These are phyloP conservation scores for Eretmochelys imbricata DNA, from an alignment of 2,113 vertebrate genomes.

Conservation along the genomic window DNA sequence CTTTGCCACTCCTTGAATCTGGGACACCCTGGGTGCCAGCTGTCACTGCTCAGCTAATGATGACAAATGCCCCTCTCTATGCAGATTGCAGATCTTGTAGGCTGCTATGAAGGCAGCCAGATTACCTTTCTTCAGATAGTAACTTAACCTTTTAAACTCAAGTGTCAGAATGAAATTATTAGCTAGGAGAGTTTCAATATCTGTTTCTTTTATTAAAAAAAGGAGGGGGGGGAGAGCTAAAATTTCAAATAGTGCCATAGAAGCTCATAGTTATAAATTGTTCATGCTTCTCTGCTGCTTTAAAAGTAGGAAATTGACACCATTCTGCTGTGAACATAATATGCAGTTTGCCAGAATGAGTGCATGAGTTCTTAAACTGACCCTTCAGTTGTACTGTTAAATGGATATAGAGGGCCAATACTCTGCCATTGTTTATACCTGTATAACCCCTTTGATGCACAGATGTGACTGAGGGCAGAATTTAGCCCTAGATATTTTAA, in stretches of 20 bases:
- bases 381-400: slow-evolving; percentile 10
- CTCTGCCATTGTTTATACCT: slow-evolving; percentile 35
- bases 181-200: slow-evolving; percentile 71
- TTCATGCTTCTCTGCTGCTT: slow-evolving; percentile 50
- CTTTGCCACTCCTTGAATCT: slow-evolving; percentile 92
- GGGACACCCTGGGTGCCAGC: slow-evolving; percentile 96
- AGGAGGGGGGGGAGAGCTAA: not conserved
- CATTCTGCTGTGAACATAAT: slow-evolving; percentile 2
- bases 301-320: slow-evolving; percentile 52
- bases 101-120: slow-evolving; percentile 81
- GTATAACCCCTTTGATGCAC: not conserved
- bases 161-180: slow-evolving; percentile 81
- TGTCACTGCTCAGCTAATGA: slow-evolving; percentile 99
- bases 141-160: slow-evolving; percentile 85
- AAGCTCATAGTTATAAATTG: slow-evolving; percentile 14
- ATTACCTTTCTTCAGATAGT: slow-evolving; percentile 85
- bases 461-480: slow-evolving; percentile 19
- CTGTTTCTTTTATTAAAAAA: slow-evolving; percentile 52
- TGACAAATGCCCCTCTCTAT: slow-evolving; percentile 99
- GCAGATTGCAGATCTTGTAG: slow-evolving; percentile 92
- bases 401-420: slow-evolving; percentile 13
- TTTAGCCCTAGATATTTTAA: slow-evolving; percentile 46
- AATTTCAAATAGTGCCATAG: slow-evolving; percentile 22
- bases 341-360: not conserved
- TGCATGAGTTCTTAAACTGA: slow-evolving; percentile 45